Percentiles rank a stretch among this genome's conserved stretches.
Evolutionary conservation across 2,797 vertebrate genomes (phyloP).

Genomic region (Mormyrops attenuatus): DNA sequence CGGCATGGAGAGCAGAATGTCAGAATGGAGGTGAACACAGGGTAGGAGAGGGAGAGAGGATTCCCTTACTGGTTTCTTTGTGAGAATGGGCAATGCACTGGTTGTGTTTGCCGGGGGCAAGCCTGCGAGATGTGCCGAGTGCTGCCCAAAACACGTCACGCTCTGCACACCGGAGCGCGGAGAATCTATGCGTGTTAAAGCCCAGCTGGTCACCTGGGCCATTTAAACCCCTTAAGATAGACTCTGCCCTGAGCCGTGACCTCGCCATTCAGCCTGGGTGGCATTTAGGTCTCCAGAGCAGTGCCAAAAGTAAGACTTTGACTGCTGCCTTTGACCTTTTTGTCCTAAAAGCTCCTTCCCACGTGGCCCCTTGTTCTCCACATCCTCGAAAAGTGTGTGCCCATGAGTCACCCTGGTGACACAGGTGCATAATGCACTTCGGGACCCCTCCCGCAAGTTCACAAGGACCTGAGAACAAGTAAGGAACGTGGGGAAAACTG

Average conservation of each 20-base stretch:
- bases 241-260: background rate
- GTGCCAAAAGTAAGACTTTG: constrained; percentile 23
- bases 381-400: constrained; percentile 22
- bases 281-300: background rate
- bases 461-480: background rate
- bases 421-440: background rate
- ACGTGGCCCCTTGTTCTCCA: constrained; percentile 21
- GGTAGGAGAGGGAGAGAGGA: background rate
- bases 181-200: background rate
- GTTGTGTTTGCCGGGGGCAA: background rate
- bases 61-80: background rate
- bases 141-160: background rate
- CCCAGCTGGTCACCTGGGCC: background rate
- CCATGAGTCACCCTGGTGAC: background rate
- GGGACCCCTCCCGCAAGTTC: background rate
- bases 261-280: background rate
- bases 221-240: background rate
- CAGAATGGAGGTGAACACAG: background rate
- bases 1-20: constrained; percentile 43
- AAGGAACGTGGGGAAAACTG: background rate
- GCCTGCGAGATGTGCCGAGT: background rate
- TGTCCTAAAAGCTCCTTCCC: constrained; percentile 8
- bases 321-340: constrained; percentile 22
- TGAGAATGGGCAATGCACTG: background rate
- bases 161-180: background rate